Evolutionary conservation across 1,140 invertebrate species (phyloP), one percentile per base, ranked within the genome.

Genomic region (Pseudomyrmex concolor): DNA sequence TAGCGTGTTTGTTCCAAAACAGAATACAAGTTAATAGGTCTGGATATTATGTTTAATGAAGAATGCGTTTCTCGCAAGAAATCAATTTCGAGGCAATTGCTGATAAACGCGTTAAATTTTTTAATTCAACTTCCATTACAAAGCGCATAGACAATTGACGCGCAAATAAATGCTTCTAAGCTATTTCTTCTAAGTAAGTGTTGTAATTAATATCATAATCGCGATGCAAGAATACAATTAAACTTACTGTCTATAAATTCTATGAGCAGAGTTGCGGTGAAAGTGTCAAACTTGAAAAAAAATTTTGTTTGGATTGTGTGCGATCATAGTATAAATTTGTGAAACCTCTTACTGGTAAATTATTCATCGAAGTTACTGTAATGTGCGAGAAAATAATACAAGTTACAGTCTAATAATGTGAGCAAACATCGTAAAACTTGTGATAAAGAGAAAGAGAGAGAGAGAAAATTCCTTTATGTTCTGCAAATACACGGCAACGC

Each of bases 21-120:
- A 86, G 82, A 87, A 84, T 88, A 84, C 82, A 84, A 82, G 54
- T n/a, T 80, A 80, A 88, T 84, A 81, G 57, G 34, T 10, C 10
- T 54, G 19, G 48, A 34, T 34, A 34, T 34, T 34, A 34, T 63
- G 70, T 87, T 81, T 81, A 88, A 84, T 57, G 72, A 87, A 64
- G 74, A 87, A 64, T 70, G 74, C 17, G 25, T 64, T 67, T 78
- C 80, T 51, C 60, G 59, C 19, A 7, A 48, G 57, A 19, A n/a
- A 73, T 73, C 34, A 7, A 34, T 57, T 60, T 34, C 43, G 34
- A 34, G 34, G 5, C 34, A 34, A 34, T 34, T 34, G 34, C 0
- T 34, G 34, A 34, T 34, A 34, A 34, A 34, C 2, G 34, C 2
- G 34, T 34, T 34, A 51, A 12, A 51, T 51, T 12, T 51, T 51